Percentiles rank a stretch among this genome's conserved stretches.
These are phyloP conservation scores for Hippopotamyrus pictus DNA, from an alignment of 2,797 vertebrate species.

Conservation along the genomic window DNA sequence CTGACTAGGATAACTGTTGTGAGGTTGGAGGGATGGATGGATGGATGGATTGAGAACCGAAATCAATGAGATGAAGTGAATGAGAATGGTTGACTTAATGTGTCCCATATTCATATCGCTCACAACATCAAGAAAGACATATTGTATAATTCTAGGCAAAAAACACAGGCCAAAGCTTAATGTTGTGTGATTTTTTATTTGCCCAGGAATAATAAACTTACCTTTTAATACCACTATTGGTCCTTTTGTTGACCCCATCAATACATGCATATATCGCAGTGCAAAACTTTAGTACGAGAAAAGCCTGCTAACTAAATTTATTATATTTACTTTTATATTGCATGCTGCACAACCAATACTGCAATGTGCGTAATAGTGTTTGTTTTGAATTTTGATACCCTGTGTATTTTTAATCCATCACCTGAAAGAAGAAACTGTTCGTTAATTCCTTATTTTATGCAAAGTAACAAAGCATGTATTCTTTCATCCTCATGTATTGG, in stretches of 20 bases:
- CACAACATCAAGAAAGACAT: not conserved
- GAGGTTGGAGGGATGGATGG: not conserved
- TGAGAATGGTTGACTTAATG: not conserved
- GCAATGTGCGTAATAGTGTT: not conserved
- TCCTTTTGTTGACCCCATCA: not conserved
- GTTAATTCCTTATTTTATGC: not conserved
- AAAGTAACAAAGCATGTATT: not conserved
- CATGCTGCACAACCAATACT: not conserved
- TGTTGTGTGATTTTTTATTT: too few relatives aligned
- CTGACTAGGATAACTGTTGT: not conserved
- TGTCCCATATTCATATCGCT: not conserved
- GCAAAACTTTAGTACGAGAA: not conserved
- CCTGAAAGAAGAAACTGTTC: not conserved
- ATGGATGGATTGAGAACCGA: not conserved
- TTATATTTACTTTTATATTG: not conserved
- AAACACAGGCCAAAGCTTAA: too few relatives aligned
- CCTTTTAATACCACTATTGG: not conserved
- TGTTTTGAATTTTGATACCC: not conserved
- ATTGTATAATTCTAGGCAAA: not conserved
- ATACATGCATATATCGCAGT: not conserved
- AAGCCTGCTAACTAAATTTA: not conserved
- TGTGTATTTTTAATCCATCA: not conserved
- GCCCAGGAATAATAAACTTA: not conserved
- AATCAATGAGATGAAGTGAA: not conserved
- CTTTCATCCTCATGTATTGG: not conserved